These are phyloP conservation scores for Furnarius figulus DNA, from an alignment of 2,113 vertebrate genomes.

Conservation along the genomic window DNA sequence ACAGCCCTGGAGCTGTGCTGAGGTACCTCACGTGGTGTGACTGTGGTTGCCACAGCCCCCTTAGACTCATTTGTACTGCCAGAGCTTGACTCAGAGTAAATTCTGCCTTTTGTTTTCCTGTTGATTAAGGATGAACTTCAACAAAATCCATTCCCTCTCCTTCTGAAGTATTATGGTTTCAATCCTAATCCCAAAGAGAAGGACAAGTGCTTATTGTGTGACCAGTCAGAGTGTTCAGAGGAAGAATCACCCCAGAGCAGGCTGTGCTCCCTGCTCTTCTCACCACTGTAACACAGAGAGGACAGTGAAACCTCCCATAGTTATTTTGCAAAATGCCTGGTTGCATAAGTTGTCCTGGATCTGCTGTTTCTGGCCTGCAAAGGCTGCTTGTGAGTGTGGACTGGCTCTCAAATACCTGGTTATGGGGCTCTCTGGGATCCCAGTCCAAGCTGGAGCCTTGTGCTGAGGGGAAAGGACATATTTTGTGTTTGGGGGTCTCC, in stretches of 20 bases:
- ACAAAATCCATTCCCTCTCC: background rate
- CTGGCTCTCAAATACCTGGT: background rate
- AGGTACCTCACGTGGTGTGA: background rate
- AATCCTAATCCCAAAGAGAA: background rate
- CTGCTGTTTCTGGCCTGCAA: background rate
- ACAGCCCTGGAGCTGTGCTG: background rate
- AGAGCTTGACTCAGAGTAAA: background rate
- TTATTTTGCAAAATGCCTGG: background rate
- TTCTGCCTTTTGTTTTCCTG: background rate
- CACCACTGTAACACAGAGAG: background rate
- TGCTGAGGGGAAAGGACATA: accelerated
- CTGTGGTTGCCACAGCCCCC: background rate
- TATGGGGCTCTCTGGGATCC: background rate
- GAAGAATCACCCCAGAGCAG: background rate
- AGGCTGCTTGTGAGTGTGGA: background rate
- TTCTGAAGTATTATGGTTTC: background rate
- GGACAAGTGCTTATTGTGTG: background rate
- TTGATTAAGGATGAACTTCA: background rate
- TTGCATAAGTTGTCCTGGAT: background rate
- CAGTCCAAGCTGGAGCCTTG: background rate
- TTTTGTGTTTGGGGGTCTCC: background rate
- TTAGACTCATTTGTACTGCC: background rate
- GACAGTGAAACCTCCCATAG: background rate
- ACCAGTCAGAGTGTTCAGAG: background rate
- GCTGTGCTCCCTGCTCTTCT: background rate